phyloP scores from a whole-genome alignment of 1,140 invertebrate genomes.

The Plectrocnemia conspersa region DNA sequence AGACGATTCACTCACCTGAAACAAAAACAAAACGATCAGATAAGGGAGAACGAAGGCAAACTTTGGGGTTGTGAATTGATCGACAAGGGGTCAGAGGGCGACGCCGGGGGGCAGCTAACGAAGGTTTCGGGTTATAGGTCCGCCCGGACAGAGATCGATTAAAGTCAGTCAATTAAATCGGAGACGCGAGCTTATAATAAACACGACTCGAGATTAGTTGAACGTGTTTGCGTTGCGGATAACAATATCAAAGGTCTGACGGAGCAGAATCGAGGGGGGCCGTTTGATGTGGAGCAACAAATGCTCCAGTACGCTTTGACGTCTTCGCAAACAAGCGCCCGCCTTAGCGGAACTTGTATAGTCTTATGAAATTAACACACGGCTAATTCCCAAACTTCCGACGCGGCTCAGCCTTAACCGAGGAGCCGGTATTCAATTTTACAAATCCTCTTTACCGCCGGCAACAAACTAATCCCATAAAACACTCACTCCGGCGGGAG shows the following conservation, averaged over 20 bases:
- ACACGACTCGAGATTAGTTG: neutral
- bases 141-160: neutral
- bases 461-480: conserved; percentile 30
- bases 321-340: conserved; percentile 24
- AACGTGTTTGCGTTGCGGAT: neutral
- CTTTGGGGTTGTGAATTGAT: neutral
- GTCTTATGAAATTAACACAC: conserved; percentile 33
- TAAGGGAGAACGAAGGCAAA: neutral
- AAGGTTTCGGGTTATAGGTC: too few relatives aligned
- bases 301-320: conserved; percentile 17
- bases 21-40: neutral
- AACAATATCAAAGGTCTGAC: neutral
- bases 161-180: neutral
- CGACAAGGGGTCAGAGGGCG: neutral
- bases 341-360: conserved; percentile 23
- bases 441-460: conserved; percentile 30
- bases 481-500: conserved; percentile 13
- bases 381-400: conserved; percentile 31
- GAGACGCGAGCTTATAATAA: neutral
- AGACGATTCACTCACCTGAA: neutral
- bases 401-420: neutral
- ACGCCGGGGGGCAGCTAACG: too few relatives aligned
- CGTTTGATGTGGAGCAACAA: conserved; percentile 15
- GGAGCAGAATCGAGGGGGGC: neutral
- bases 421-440: conserved; percentile 28